Conservation (phyloP, 1,140 invertebrate species). For the Parasteatoda tepidariorum region DNA sequence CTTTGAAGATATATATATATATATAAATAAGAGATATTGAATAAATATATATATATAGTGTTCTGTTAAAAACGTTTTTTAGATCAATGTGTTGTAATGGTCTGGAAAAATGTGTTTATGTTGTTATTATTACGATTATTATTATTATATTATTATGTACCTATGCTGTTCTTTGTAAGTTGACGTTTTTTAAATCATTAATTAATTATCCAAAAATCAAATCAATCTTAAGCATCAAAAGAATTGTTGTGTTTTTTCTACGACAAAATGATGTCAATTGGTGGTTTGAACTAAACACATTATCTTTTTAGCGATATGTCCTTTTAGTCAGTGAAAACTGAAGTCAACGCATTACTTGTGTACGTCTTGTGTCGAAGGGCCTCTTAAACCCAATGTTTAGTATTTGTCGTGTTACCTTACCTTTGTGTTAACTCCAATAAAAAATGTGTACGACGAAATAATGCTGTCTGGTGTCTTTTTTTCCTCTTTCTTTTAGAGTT, state of each 20-base stretch:
- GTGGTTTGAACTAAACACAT: slow-evolving; percentile 56
- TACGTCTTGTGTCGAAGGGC: slow-evolving; percentile 58
- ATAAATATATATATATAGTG: slow-evolving; percentile 61
- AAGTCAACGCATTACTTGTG: slow-evolving; percentile 58
- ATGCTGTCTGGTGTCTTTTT: neutral
- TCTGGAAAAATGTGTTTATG: slow-evolving; percentile 43
- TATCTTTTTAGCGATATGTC: slow-evolving; percentile 56
- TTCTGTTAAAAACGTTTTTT: slow-evolving; percentile 51
- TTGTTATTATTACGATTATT: slow-evolving; percentile 47
- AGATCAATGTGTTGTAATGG: slow-evolving; percentile 56
- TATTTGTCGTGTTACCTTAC: slow-evolving; percentile 60
- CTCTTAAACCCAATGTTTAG: slow-evolving; percentile 59
- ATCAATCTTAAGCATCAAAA: slow-evolving; percentile 48
- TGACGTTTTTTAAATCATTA: slow-evolving; percentile 53
- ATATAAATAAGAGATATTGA: slow-evolving; percentile 56
- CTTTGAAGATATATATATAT: slow-evolving; percentile 58
- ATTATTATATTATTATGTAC: slow-evolving; percentile 30
- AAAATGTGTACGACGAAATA: slow-evolving; percentile 55
- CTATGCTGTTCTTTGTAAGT: slow-evolving; percentile 45
- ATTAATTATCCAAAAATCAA: slow-evolving; percentile 49
- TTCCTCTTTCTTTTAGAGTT: neutral
- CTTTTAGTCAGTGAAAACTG: slow-evolving; percentile 56
- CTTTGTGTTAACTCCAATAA: slow-evolving; percentile 61
- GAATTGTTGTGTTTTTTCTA: slow-evolving; percentile 47
- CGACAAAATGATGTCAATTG: slow-evolving; percentile 50